A percentile compares a stretch with the other conserved stretches of the same genome.
These are phyloP conservation scores for Leptopilina myrica DNA, from an alignment of 2,888 invertebrate genomes.

Conservation along the genomic window DNA sequence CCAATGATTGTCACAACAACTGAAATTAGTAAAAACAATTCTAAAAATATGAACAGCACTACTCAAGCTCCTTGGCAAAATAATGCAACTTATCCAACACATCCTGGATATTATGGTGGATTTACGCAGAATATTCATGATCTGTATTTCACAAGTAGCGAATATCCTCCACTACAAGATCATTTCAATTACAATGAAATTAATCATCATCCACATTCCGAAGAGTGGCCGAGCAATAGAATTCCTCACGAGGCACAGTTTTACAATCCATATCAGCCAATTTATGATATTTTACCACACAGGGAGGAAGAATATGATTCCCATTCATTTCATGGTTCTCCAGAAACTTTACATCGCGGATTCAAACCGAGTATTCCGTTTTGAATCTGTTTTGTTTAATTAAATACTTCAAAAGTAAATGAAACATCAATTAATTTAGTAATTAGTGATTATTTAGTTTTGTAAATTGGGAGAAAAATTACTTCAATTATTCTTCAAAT, in stretches of 20 bases:
- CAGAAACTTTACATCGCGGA: background rate
- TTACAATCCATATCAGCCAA: background rate
- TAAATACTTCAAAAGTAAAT: no score
- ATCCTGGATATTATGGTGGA: conserved; percentile 68
- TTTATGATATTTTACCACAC: background rate
- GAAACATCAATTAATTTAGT: no score
- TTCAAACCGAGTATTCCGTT: conserved; percentile 10
- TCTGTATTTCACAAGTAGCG: conserved; percentile 62
- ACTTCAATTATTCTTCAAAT: no score
- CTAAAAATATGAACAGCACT: conserved; percentile 33
- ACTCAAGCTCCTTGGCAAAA: conserved; percentile 46
- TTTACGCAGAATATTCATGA: conserved; percentile 65
- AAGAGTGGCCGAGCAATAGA: conserved; percentile 7
- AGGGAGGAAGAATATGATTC: background rate
- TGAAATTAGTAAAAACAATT: conserved; percentile 28
- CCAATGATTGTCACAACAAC: conserved; percentile 44
- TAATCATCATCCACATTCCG: background rate
- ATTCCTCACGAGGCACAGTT: background rate
- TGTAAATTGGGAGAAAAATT: no score
- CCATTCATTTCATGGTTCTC: background rate
- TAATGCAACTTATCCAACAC: conserved; percentile 43
- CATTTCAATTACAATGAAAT: conserved; percentile 1
- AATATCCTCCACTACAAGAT: background rate
- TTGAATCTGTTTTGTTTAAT: background rate
- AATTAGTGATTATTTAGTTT: no score